Evolutionary conservation across 2,113 vertebrate genomes (phyloP), one percentile per base, ranked within the genome.

Genomic region (Uria lomvia): DNA sequence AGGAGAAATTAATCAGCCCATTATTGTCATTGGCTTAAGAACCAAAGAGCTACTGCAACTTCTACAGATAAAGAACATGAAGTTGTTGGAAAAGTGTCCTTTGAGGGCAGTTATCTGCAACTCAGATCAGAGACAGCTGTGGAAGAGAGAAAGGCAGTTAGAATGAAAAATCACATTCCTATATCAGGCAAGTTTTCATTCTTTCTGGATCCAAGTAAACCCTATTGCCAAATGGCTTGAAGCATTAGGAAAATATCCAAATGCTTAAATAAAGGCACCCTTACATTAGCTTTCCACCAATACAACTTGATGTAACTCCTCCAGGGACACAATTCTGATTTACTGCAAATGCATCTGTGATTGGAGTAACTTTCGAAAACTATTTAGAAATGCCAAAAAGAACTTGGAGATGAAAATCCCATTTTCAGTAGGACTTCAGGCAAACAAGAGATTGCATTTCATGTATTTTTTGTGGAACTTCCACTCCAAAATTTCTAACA

Each of bases 1-100:
- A 85, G 67, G 24, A 81, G 5, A 94, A 95, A 90, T 94, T 92
- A 95, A 95, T 96, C 80, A 86, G 63, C 43, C 63, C 30, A 6
- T 77, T 90, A 86, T 38, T 88, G 74, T 77, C 59, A 70, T 50
- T 85, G 62, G 53, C 9, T 90, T 92, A 94, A 90, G 62, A 85
- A 76, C 60, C 38, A 66, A 95, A 90, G 29, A 68, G 9, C 42
- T 96, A 66, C 70, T 76, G 47, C 24, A 77, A 12, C 32, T 88
- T 94, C 78, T 66, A 40, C 29, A 74, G 50, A 82, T 88, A 55
- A 92, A 86, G 86, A 77, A 52, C 36, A 80, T 67, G 43, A 79
- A 80, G 50, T 60, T 86, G 58, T 30, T 95, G 84, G 32, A 58
- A 97, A 97, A 70, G 7, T 21, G 70, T 59, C 58, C 56, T 91